Evolutionary conservation across 2,888 invertebrate species (phyloP).

Genomic region (Oxyscelio sp.): DNA sequence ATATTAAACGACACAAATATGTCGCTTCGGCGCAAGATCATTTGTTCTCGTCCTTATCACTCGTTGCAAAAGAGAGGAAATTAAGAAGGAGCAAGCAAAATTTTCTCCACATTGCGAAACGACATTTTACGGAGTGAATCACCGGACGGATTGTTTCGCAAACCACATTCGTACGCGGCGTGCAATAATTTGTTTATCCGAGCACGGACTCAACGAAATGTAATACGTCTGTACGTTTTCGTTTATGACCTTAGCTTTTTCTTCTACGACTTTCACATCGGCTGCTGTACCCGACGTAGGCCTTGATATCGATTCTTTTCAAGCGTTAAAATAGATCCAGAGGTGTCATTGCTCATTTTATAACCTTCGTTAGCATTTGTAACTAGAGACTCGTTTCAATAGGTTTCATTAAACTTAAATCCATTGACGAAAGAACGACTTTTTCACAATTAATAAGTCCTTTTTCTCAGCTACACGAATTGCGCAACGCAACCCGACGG

Average conservation of each 20-base stretch:
- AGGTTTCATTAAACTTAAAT: slow-evolving; percentile 47
- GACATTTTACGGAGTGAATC: slow-evolving; percentile 64
- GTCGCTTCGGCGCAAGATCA: too few relatives aligned
- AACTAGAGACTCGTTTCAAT: slow-evolving; percentile 50
- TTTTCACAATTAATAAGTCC: slow-evolving; percentile 42
- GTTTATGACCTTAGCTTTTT: slow-evolving; percentile 78
- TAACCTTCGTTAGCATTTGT: slow-evolving; percentile 64
- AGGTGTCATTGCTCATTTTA: slow-evolving; percentile 65
- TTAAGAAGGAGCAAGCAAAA: slow-evolving; percentile 16
- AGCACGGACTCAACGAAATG: slow-evolving; percentile 45
- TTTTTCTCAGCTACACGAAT: slow-evolving; percentile 13
- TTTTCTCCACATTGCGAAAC: slow-evolving; percentile 61
- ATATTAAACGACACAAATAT: too few relatives aligned
- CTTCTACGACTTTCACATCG: slow-evolving; percentile 76
- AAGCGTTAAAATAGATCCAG: slow-evolving; percentile 64
- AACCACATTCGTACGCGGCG: slow-evolving; percentile 61
- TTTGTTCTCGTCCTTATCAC: slow-evolving; percentile 1
- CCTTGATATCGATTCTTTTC: slow-evolving; percentile 67
- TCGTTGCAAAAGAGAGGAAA: slow-evolving; percentile 8
- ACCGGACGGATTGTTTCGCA: slow-evolving; percentile 58
- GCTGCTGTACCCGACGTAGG: slow-evolving; percentile 39
- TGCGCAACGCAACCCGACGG: too few relatives aligned
- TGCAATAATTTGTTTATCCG: slow-evolving; percentile 62
- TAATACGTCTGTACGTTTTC: slow-evolving; percentile 69
- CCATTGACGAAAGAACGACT: slow-evolving; percentile 32